Percentiles rank a stretch among this genome's conserved stretches.
phyloP scores from a whole-genome alignment of 1,140 invertebrate species.

The Cherax quadricarinatus region DNA sequence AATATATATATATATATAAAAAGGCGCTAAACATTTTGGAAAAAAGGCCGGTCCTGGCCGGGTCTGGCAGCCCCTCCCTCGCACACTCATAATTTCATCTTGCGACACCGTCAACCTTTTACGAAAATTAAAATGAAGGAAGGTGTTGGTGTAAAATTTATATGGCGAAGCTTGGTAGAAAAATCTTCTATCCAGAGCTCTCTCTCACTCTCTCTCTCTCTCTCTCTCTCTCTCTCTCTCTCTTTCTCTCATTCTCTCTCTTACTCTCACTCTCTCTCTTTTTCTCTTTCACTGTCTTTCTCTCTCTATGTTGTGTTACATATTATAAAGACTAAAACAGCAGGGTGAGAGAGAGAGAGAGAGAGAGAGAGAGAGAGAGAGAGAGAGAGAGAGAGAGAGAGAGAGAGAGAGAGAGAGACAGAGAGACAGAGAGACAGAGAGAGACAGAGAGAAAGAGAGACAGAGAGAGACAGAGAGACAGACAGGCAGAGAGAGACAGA shows the following conservation, averaged over 20 bases:
- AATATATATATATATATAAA: background rate
- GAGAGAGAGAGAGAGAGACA: too few species aligned
- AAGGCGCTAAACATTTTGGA: constrained; percentile 2
- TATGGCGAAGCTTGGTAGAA: constrained; percentile 49
- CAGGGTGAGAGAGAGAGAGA: too few species aligned
- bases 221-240: too few species aligned
- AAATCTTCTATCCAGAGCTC: constrained; percentile 32
- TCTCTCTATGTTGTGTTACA: background rate
- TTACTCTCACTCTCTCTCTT: background rate
- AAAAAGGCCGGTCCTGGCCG: constrained; percentile 5
- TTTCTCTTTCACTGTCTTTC: constrained; percentile 21
- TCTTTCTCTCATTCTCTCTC: too few species aligned
- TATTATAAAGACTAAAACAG: background rate
- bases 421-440: too few species aligned
- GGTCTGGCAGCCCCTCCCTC: constrained; percentile 20
- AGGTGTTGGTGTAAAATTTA: constrained; percentile 71
- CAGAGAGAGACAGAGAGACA: too few species aligned
- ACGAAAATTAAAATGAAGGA: constrained; percentile 71
- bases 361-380: too few species aligned
- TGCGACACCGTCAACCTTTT: constrained; percentile 68
- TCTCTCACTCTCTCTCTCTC: too few species aligned
- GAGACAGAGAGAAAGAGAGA: too few species aligned
- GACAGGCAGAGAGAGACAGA: too few species aligned
- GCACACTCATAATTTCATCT: constrained; percentile 70
- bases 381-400: too few species aligned